Conservation (phyloP, 2,113 vertebrate species). For the Phyllopteryx taeniolatus region DNA sequence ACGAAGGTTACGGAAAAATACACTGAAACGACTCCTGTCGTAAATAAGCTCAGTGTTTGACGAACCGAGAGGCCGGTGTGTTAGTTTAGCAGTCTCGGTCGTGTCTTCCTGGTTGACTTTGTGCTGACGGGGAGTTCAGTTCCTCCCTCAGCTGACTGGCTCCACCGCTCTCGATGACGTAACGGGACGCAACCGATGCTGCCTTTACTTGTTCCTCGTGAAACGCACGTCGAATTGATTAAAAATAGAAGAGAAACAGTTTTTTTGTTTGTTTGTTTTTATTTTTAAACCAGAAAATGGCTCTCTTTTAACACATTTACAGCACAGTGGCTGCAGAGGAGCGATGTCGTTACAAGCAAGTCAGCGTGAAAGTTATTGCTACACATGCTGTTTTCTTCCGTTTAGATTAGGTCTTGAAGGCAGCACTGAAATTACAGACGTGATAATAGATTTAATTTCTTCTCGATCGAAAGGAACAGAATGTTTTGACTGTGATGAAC, state of each 20-base stretch:
- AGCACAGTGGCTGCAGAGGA: neutral
- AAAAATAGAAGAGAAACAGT: neutral
- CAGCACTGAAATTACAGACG: neutral
- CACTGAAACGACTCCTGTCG: neutral
- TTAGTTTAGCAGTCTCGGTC: slow-evolving; percentile 24
- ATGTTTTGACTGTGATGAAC: neutral
- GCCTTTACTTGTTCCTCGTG: slow-evolving; percentile 30
- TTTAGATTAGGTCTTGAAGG: neutral
- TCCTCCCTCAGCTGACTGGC: slow-evolving; percentile 60
- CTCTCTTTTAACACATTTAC: neutral
- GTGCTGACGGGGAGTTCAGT: slow-evolving; percentile 26
- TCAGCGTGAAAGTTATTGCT: neutral
- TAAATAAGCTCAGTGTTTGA: slow-evolving; percentile 7
- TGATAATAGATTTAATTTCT: neutral
- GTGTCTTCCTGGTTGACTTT: slow-evolving; percentile 62
- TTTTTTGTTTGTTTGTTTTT: neutral
- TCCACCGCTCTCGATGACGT: slow-evolving; percentile 49
- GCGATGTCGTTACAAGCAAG: neutral
- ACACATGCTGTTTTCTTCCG: neutral
- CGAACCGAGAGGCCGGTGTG: neutral
- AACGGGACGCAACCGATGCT: slow-evolving; percentile 41
- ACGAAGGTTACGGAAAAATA: neutral
- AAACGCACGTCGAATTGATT: neutral
- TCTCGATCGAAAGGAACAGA: neutral
- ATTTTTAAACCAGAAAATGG: neutral